A percentile compares a stretch with the other conserved stretches of the same genome.
phyloP scores from a whole-genome alignment of 2,797 vertebrate species.

The Poecilia velifera region DNA sequence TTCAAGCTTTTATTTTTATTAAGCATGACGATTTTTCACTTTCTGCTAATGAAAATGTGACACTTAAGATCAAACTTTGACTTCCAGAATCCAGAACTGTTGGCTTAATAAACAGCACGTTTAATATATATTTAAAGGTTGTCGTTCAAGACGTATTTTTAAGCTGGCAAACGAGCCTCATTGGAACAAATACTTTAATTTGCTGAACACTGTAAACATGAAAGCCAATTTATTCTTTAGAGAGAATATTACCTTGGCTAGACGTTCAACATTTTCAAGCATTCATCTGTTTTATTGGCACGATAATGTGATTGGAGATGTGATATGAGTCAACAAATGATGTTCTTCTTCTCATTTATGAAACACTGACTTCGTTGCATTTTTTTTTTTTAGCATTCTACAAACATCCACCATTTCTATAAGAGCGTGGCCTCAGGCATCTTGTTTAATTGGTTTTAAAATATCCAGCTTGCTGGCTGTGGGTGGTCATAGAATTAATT shows the following conservation, averaged over 20 bases:
- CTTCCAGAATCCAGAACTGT: neutral
- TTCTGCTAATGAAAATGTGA: no score
- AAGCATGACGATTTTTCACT: neutral
- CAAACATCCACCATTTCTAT: conserved; percentile 16
- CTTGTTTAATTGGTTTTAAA: conserved; percentile 20
- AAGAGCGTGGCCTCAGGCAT: neutral
- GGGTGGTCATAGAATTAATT: conserved; percentile 24
- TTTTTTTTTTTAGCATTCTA: conserved; percentile 3
- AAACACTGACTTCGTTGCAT: neutral
- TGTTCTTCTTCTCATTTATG: neutral
- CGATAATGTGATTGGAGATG: neutral
- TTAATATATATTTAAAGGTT: neutral
- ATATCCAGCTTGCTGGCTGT: conserved; percentile 6
- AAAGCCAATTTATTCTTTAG: neutral
- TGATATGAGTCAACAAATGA: neutral
- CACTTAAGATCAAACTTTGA: no score
- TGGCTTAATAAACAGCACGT: neutral
- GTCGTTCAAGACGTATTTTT: neutral
- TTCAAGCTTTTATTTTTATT: neutral
- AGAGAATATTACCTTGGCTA: neutral
- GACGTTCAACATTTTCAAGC: neutral
- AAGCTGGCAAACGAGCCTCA: neutral
- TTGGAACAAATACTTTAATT: neutral
- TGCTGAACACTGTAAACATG: neutral
- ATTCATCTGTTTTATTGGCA: neutral